phyloP scores from a whole-genome alignment of 2,797 vertebrate genomes.

The Sparidentex hasta region DNA sequence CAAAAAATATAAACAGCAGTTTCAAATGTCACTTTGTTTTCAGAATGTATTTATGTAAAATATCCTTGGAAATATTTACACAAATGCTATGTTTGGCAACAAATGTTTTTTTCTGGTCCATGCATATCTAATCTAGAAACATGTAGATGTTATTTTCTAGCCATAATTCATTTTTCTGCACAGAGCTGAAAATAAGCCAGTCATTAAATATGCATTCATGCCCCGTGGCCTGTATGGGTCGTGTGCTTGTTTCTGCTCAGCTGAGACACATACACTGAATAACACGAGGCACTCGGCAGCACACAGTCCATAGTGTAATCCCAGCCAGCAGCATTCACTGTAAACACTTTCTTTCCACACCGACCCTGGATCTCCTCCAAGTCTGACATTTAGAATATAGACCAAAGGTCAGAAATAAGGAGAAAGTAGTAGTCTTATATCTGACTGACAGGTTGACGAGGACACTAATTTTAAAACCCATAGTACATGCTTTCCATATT shows the following conservation, averaged over 20 bases:
- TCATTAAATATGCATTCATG: slow-evolving; percentile 23
- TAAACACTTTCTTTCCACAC: slow-evolving; percentile 22
- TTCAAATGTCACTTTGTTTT: background rate
- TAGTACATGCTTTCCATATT: slow-evolving; percentile 11
- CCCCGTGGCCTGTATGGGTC: background rate
- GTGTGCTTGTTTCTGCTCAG: slow-evolving; percentile 10
- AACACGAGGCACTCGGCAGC: slow-evolving; percentile 21
- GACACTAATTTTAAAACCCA: background rate
- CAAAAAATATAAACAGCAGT: background rate
- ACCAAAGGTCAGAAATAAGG: slow-evolving; percentile 35
- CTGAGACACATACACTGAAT: slow-evolving; percentile 17
- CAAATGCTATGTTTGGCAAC: background rate
- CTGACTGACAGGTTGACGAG: slow-evolving; percentile 6
- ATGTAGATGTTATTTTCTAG: background rate
- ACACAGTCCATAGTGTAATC: slow-evolving; percentile 23
- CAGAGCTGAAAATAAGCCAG: background rate
- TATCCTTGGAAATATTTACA: background rate
- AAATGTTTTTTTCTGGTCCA: background rate
- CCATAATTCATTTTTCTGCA: background rate
- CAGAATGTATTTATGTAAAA: background rate
- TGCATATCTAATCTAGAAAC: slow-evolving; percentile 5
- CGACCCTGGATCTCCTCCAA: slow-evolving; percentile 31
- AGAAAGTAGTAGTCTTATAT: background rate
- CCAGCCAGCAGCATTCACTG: slow-evolving; percentile 25
- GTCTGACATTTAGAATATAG: slow-evolving; percentile 34